phyloP scores from a whole-genome alignment of 2,797 vertebrate species.

The Sylvilagus floridanus region DNA sequence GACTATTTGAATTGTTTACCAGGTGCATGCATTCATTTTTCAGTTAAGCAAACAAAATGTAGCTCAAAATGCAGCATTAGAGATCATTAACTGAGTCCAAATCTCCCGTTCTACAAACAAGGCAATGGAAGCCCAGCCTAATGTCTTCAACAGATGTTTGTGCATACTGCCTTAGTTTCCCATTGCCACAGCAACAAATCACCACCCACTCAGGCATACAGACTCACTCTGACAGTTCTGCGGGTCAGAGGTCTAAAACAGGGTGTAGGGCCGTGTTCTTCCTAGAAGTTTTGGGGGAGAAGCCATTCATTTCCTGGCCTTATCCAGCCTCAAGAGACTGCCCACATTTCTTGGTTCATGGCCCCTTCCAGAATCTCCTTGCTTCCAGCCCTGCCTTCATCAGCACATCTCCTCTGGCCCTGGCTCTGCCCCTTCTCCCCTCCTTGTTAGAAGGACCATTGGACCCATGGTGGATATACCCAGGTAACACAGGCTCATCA shows the following conservation, averaged over 20 bases:
- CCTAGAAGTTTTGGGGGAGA: neutral
- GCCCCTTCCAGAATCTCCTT: neutral
- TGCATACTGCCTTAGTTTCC: neutral
- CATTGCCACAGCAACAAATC: neutral
- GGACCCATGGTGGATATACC: neutral
- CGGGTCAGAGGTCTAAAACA: neutral
- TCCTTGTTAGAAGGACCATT: neutral
- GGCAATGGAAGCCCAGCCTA: neutral
- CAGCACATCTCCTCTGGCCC: neutral
- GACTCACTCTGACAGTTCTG: neutral
- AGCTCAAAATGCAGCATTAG: slow-evolving; percentile 6
- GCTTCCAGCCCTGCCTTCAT: neutral
- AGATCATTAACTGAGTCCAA: neutral
- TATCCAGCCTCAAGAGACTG: neutral
- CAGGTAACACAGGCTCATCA: neutral
- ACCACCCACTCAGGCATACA: neutral
- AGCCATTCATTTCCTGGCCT: neutral
- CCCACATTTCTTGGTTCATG: neutral
- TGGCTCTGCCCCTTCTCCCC: neutral
- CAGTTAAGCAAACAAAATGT: slow-evolving; percentile 4
- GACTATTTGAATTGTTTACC: slow-evolving; percentile 14
- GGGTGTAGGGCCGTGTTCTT: neutral
- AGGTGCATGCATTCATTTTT: neutral
- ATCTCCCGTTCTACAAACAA: slow-evolving; percentile 1
- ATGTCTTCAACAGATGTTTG: neutral